Base-by-base conservation (phyloP, 2,113 vertebrate genomes). In the Trematocara zebra region DNA sequence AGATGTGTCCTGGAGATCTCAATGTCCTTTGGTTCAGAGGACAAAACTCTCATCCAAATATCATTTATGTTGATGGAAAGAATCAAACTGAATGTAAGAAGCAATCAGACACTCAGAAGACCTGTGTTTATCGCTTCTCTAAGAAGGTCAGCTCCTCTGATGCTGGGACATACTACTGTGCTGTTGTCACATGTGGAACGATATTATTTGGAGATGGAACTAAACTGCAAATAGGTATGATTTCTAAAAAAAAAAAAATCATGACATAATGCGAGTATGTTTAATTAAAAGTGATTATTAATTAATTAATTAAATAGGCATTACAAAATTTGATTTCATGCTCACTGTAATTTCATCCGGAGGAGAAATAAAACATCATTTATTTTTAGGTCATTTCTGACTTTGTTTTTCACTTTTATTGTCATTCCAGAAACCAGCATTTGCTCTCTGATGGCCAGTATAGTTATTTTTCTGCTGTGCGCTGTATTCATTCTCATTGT, bases 191-290 rank as follows among this genome's bases (percentile, higher is more conserved):
- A n/a, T 61, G 57, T 61, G 57, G 57, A 33, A 11, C 17, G 1
- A 61, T 35, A 35, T n/a, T 2, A 61, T 11, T 64, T 35, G 59
- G 59, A 64, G 17, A 35, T 35, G 59, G 59, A 35, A 35, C 31
- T 11, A 0, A n/a, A 35, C 0, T 61, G 57, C 1, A 61, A 61
- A 35, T 61, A 0, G 57, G 57, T 61, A 35, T 0, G 31, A 37
- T 23, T 47, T 35, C 14, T 72, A 20, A 18, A 61, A 61, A 6
- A 26, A 26, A 31, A 11, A 4, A 18, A 20, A 11, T 20, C 59
- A 67, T 37, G 31, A 0, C 59, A n/a, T 64, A 35, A 61, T 35
- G 2, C 0, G 0, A n/a, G 31, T 37, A 3, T 37, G 10, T 64
- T n/a, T 11, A 37, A 35, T 64, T 11, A 12, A 37, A 64, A 67